Conservation (phyloP, 2,113 vertebrate genomes). For the Dasyornis broadbenti region DNA sequence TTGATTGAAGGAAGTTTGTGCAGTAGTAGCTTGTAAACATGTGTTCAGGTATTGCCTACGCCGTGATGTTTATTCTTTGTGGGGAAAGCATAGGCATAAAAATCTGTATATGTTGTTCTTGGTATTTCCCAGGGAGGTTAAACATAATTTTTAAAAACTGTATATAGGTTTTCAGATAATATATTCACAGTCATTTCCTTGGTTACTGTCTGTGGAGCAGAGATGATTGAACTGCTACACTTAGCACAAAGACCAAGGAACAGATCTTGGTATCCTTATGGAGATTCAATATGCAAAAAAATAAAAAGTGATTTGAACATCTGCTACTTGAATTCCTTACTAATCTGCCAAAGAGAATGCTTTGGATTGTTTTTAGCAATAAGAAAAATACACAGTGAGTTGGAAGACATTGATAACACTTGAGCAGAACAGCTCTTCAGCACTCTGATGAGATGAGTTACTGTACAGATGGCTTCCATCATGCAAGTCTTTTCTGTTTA, state of each 20-base stretch:
- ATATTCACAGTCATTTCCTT: background rate
- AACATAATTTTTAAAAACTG: background rate
- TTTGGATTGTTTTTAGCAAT: slow-evolving; percentile 66
- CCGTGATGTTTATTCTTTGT: slow-evolving; percentile 6
- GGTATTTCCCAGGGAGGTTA: background rate
- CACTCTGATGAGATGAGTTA: slow-evolving; percentile 68
- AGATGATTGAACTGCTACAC: slow-evolving; percentile 18
- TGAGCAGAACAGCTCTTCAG: slow-evolving; percentile 54
- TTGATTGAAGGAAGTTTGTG: slow-evolving; percentile 30
- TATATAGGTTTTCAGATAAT: background rate
- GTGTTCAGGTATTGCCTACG: background rate
- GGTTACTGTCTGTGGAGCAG: background rate
- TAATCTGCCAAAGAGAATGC: slow-evolving; percentile 59
- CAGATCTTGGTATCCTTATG: slow-evolving; percentile 26
- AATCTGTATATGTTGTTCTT: background rate
- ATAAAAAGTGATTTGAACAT: slow-evolving; percentile 64
- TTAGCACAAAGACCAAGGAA: slow-evolving; percentile 34
- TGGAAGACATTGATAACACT: slow-evolving; percentile 65
- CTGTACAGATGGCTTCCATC: slow-evolving; percentile 71
- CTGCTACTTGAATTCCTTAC: slow-evolving; percentile 65
- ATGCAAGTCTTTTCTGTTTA: slow-evolving; percentile 59
- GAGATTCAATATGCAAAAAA: slow-evolving; percentile 50
- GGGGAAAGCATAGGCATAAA: background rate
- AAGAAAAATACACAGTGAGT: slow-evolving; percentile 61
- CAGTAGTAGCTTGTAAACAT: slow-evolving; percentile 16